A percentile compares a stretch with the other conserved stretches of the same genome.
Evolutionary conservation across 1,140 invertebrate species (phyloP).

Genomic region (Arion vulgaris): DNA sequence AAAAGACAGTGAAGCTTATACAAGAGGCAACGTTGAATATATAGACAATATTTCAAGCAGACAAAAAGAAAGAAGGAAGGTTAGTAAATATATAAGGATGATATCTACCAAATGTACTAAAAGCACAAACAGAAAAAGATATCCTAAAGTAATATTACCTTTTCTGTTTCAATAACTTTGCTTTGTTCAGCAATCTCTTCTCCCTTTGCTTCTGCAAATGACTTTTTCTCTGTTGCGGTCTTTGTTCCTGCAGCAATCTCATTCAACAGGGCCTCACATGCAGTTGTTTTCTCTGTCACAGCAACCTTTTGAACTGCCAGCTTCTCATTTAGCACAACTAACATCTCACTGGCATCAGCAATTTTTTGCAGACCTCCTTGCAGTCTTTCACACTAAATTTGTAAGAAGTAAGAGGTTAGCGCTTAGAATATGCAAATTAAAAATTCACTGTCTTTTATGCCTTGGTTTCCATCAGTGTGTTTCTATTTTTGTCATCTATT

Average conservation of each 20-base stretch:
- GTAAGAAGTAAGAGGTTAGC: too few species aligned
- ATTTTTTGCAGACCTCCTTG: slow-evolving; percentile 84
- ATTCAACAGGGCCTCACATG: slow-evolving; percentile 81
- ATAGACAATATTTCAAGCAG: too few species aligned
- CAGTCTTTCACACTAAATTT: slow-evolving; percentile 78
- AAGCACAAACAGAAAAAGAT: too few species aligned
- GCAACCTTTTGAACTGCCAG: slow-evolving; percentile 84
- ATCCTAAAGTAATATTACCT: slow-evolving; percentile 69
- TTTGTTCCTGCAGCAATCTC: slow-evolving; percentile 79
- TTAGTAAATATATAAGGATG: too few species aligned
- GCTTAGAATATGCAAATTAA: too few species aligned
- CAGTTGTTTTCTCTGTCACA: slow-evolving; percentile 82
- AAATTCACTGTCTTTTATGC: too few species aligned
- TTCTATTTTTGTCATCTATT: too few species aligned
- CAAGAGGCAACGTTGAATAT: too few species aligned
- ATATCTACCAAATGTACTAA: too few species aligned
- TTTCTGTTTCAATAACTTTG: slow-evolving; percentile 83
- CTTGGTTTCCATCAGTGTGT: too few species aligned
- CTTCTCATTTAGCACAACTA: slow-evolving; percentile 82
- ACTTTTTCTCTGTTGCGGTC: slow-evolving; percentile 82
- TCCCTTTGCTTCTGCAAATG: slow-evolving; percentile 82
- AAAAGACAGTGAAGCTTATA: too few species aligned
- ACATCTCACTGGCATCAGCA: slow-evolving; percentile 82
- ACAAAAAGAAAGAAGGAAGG: too few species aligned
- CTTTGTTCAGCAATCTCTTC: slow-evolving; percentile 86